Conservation (phyloP, 2,888 invertebrate genomes). For the Diaperis boleti region DNA sequence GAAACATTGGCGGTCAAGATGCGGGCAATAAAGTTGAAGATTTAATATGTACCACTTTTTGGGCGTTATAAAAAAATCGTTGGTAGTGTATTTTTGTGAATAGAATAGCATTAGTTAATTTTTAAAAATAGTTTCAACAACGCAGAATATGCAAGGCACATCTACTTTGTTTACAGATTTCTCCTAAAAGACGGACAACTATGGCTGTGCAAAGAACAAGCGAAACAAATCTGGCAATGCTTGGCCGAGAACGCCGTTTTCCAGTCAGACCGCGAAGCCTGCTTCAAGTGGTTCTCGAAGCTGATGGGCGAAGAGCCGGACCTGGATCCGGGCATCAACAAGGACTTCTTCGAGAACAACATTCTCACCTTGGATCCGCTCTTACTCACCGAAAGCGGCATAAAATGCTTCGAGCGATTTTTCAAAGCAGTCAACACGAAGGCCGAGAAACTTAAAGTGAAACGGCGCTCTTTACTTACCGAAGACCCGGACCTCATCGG, state of each 20-base stretch:
- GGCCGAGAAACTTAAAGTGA: constrained; percentile 91
- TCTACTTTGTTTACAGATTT: constrained; percentile 71
- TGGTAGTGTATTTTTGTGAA: too few relatives aligned
- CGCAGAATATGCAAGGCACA: too few relatives aligned
- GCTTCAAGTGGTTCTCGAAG: constrained; percentile 98
- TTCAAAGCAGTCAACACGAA: constrained; percentile 96
- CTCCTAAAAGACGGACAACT: constrained; percentile 94
- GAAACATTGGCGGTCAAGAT: too few relatives aligned
- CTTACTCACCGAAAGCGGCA: constrained; percentile 93
- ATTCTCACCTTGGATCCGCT: constrained; percentile 92
- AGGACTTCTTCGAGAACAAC: constrained; percentile 96
- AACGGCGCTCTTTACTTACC: constrained; percentile 86
- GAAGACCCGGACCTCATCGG: constrained; percentile 96
- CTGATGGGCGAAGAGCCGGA: constrained; percentile 97
- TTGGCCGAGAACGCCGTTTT: constrained; percentile 95
- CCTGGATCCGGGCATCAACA: constrained; percentile 94
- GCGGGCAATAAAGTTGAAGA: too few relatives aligned
- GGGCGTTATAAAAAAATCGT: too few relatives aligned
- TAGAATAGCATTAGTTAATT: too few relatives aligned
- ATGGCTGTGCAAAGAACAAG: constrained; percentile 97
- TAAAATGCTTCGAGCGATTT: constrained; percentile 90
- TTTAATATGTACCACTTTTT: too few relatives aligned
- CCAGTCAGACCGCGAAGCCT: constrained; percentile 92
- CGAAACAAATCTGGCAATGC: constrained; percentile 97
- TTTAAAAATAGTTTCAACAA: too few relatives aligned